phyloP scores from a whole-genome alignment of 1,140 invertebrate species.

The Chironomus striatipennis region DNA sequence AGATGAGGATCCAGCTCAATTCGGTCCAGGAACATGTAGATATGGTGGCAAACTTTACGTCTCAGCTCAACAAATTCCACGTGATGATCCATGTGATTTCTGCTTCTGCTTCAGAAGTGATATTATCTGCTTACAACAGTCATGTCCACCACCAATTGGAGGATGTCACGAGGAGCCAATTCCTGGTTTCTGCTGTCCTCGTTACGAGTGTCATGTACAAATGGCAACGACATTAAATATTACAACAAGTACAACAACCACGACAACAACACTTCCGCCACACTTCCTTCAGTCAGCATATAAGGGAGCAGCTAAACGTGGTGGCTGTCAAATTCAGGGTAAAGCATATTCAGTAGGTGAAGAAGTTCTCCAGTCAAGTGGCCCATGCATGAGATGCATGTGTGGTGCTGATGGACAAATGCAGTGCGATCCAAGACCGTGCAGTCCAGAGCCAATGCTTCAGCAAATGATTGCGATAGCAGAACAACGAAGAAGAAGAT shows the following conservation, averaged over 20 bases:
- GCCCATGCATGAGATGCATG: slow-evolving; percentile 86
- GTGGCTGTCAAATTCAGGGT: slow-evolving; percentile 76
- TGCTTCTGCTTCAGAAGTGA: slow-evolving; percentile 96
- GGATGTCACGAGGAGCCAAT: slow-evolving; percentile 87
- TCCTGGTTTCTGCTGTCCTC: slow-evolving; percentile 85
- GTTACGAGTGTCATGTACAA: slow-evolving; percentile 85
- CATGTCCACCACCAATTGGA: slow-evolving; percentile 85
- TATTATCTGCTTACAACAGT: slow-evolving; percentile 90
- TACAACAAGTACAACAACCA: slow-evolving; percentile 74
- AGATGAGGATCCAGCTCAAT: slow-evolving; percentile 62
- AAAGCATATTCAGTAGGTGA: slow-evolving; percentile 76
- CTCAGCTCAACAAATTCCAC: slow-evolving; percentile 87
- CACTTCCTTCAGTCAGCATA: slow-evolving; percentile 71
- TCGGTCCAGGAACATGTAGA: slow-evolving; percentile 80
- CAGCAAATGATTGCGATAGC: slow-evolving; percentile 77
- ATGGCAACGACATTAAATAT: slow-evolving; percentile 68
- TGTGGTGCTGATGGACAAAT: slow-evolving; percentile 83
- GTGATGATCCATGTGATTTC: slow-evolving; percentile 90
- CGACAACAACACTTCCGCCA: slow-evolving; percentile 73
- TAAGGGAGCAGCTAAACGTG: slow-evolving; percentile 58
- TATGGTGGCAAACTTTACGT: slow-evolving; percentile 87
- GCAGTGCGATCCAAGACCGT: slow-evolving; percentile 83
- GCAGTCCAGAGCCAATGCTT: slow-evolving; percentile 78
- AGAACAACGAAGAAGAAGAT: slow-evolving; percentile 61
- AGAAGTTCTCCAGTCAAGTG: slow-evolving; percentile 70